A percentile compares a stretch with the other conserved stretches of the same genome.
These are phyloP conservation scores for Phortica magna DNA, from an alignment of 2,888 invertebrate genomes.

Conservation along the genomic window DNA sequence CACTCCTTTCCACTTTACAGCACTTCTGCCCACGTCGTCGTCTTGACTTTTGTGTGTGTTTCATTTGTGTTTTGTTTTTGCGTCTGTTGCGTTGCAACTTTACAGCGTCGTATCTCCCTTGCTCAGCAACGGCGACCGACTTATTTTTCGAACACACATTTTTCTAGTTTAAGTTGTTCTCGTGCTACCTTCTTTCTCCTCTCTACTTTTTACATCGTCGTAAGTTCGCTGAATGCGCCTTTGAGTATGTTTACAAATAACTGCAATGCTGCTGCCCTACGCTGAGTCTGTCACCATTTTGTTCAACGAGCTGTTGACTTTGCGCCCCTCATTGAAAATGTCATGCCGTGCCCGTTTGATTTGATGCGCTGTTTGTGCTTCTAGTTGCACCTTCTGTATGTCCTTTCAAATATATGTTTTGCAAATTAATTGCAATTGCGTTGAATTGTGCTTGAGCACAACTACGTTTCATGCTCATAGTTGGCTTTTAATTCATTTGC, in stretches of 20 bases:
- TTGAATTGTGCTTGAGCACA: too few relatives aligned
- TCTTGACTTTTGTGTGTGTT: neutral
- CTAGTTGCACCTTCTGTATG: too few relatives aligned
- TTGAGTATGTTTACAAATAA: constrained; percentile 53
- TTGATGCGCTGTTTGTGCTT: too few relatives aligned
- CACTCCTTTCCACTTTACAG: too few relatives aligned
- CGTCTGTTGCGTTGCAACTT: constrained; percentile 22
- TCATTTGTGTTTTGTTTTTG: neutral
- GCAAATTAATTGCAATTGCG: constrained; percentile 24
- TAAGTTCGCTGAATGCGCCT: constrained; percentile 46
- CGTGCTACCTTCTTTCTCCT: constrained; percentile 1
- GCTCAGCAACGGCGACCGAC: neutral
- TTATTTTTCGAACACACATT: neutral
- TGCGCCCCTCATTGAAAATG: neutral
- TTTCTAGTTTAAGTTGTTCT: neutral
- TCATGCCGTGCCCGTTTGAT: too few relatives aligned
- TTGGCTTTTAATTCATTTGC: neutral
- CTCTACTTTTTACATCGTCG: constrained; percentile 35
- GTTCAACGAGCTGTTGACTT: constrained; percentile 21
- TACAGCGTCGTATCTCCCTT: neutral
- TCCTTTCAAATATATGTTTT: constrained; percentile 19
- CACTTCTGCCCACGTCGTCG: neutral
- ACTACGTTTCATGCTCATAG: too few relatives aligned
- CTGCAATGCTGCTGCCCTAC: constrained; percentile 10
- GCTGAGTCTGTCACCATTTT: constrained; percentile 16